Conservation (phyloP, 1,140 invertebrate genomes). For the Odontomachus brunneus region DNA sequence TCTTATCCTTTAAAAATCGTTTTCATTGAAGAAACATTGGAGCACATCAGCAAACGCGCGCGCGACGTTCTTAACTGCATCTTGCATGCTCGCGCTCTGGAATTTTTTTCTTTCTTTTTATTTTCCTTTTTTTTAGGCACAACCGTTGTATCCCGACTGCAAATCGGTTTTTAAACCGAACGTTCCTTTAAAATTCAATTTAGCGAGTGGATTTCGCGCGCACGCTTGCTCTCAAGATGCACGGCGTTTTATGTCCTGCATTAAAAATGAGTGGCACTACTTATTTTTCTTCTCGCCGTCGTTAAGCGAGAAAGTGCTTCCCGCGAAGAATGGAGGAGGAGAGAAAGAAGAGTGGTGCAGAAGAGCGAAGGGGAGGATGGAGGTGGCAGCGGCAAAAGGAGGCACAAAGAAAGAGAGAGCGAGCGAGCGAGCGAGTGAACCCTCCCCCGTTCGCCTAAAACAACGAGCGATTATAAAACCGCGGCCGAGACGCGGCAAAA, state of each 20-base stretch:
- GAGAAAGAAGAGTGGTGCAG: constrained; percentile 19
- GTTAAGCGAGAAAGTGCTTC: constrained; percentile 49
- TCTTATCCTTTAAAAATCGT: background rate
- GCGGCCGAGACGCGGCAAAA: constrained; percentile 40
- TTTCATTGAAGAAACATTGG: background rate
- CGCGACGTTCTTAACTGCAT: background rate
- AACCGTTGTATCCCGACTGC: constrained; percentile 17
- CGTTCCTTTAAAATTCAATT: constrained; percentile 60
- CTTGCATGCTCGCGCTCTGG: background rate
- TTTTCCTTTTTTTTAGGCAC: background rate
- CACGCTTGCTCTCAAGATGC: constrained; percentile 54
- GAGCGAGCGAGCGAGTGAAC: background rate
- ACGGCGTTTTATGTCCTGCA: constrained; percentile 57
- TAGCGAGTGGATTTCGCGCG: constrained; percentile 51
- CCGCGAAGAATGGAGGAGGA: constrained; percentile 25
- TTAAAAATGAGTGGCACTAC: constrained; percentile 59
- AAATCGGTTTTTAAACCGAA: constrained; percentile 61
- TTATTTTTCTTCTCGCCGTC: constrained; percentile 57
- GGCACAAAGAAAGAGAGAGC: background rate
- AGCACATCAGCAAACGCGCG: background rate
- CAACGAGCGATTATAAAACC: constrained; percentile 57
- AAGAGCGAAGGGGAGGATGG: background rate
- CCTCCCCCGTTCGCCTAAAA: constrained; percentile 44
- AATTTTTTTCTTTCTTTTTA: background rate
- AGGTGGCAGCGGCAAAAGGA: no score